A percentile compares a stretch with the other conserved stretches of the same genome.
Conservation (phyloP, 2,113 vertebrate species). For the Gambusia holbrooki region DNA sequence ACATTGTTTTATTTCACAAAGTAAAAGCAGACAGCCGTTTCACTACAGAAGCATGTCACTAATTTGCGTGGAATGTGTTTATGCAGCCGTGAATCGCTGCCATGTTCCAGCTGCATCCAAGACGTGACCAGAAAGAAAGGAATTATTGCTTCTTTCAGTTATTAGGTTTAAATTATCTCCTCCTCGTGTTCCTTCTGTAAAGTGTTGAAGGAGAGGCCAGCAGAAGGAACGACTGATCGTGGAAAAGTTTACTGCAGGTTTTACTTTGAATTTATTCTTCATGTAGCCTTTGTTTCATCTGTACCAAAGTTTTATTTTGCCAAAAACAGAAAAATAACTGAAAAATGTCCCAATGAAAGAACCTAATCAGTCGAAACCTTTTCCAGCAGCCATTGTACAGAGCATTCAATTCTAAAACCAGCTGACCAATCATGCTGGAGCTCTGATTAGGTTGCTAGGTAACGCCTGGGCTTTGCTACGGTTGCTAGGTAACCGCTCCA, state of each 20-base stretch:
- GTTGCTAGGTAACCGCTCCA: too few relatives aligned
- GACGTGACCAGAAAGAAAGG: neutral
- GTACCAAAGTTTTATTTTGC: neutral
- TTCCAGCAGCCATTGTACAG: too few relatives aligned
- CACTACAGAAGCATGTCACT: neutral
- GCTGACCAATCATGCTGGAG: too few relatives aligned
- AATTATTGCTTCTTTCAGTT: neutral
- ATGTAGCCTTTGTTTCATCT: neutral
- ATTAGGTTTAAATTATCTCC: neutral
- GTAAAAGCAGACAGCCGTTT: neutral
- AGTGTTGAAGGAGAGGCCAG: neutral
- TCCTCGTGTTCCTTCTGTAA: neutral
- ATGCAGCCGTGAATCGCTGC: neutral
- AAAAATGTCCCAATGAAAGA: too few relatives aligned
- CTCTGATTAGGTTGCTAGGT: too few relatives aligned
- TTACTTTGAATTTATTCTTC: neutral
- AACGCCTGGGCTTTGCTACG: too few relatives aligned
- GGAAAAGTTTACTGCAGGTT: neutral
- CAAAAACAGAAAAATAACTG: neutral
- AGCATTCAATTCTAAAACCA: too few relatives aligned
- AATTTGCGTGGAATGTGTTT: conserved; percentile 16
- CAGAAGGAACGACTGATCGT: neutral
- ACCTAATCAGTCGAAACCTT: too few relatives aligned
- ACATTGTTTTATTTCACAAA: conserved; percentile 5
- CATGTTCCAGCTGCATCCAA: neutral